Evolutionary conservation across 2,113 vertebrate genomes (phyloP).

Genomic region (mouse (Mus musculus)): DNA sequence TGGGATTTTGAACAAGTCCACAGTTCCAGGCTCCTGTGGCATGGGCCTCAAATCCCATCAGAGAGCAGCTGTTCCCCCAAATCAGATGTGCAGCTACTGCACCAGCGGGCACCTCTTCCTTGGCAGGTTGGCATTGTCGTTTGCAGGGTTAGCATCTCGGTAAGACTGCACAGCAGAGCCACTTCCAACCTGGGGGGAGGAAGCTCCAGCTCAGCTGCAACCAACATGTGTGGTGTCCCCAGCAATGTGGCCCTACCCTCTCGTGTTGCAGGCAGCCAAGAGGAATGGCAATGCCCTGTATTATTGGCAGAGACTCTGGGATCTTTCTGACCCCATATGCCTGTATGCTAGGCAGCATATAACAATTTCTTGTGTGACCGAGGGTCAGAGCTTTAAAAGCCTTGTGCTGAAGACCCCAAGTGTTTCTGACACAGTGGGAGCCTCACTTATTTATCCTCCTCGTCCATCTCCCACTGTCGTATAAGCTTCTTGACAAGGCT

Average conservation of each 20-base stretch:
- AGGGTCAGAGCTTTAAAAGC: neutral
- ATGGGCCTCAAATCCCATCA: neutral
- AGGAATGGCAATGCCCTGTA: neutral
- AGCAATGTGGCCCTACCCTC: neutral
- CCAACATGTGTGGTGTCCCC: neutral
- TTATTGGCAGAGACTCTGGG: neutral
- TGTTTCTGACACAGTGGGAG: neutral
- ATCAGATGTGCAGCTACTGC: neutral
- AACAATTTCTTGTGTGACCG: neutral
- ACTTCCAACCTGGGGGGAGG: neutral
- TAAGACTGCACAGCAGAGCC: neutral
- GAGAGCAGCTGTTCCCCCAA: neutral
- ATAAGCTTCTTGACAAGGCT: neutral
- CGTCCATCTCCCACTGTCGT: neutral
- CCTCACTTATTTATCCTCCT: conserved; percentile 33
- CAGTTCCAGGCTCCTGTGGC: neutral
- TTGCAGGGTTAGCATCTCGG: neutral
- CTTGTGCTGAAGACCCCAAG: neutral
- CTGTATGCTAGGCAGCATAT: neutral
- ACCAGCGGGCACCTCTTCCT: neutral
- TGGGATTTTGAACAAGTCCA: neutral
- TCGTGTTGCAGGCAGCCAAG: neutral
- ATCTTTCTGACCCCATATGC: neutral
- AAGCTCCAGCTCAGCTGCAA: neutral
- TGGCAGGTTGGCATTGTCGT: neutral